Conservation (phyloP, 2,113 vertebrate species). For the Panthera tigris region DNA sequence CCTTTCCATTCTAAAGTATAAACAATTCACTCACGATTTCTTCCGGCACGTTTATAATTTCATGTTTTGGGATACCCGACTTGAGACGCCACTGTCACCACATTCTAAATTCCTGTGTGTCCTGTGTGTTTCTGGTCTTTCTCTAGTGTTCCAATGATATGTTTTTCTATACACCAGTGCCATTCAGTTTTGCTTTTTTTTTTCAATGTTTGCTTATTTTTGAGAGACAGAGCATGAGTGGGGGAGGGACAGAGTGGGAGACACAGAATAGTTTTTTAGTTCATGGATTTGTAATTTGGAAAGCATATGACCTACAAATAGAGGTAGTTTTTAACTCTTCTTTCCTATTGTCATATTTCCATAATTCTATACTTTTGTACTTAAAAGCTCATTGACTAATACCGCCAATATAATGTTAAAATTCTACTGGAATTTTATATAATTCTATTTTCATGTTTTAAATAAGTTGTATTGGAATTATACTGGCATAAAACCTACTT, state of each 20-base stretch:
- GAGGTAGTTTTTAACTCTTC: background rate
- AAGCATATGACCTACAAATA: background rate
- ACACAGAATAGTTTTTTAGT: background rate
- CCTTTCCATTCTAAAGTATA: background rate
- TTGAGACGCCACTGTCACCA: background rate
- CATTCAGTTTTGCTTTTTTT: background rate
- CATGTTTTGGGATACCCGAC: background rate
- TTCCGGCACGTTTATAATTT: background rate
- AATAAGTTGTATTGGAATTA: background rate
- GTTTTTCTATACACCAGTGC: too few species aligned
- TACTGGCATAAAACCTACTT: background rate
- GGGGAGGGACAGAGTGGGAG: too few species aligned
- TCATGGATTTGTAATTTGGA: background rate
- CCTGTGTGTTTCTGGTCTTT: background rate
- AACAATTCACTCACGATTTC: background rate
- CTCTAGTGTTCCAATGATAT: background rate
- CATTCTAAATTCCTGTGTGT: background rate
- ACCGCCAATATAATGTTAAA: background rate
- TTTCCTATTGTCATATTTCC: background rate
- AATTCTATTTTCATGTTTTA: background rate
- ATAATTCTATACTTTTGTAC: background rate
- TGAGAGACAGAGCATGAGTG: too few species aligned
- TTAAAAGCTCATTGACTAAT: background rate
- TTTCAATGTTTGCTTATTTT: too few species aligned
- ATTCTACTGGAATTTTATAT: background rate